Percentiles rank a stretch among this genome's conserved stretches.
Conservation (phyloP, 2,888 invertebrate genomes). For the Plebejus anna region DNA sequence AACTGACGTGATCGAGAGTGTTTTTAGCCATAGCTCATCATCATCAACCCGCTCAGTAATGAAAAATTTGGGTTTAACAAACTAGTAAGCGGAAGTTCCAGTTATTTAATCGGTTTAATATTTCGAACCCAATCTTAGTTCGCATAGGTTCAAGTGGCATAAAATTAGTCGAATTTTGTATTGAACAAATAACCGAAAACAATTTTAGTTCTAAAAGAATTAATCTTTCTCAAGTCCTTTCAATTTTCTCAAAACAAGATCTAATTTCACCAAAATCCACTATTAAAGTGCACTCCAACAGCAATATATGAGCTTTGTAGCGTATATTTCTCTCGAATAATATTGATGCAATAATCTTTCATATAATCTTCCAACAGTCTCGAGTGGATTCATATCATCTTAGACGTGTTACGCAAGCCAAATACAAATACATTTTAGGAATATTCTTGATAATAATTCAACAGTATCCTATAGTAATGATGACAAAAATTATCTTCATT, state of each 20-base stretch:
- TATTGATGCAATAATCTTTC: conserved; percentile 28
- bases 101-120: no score
- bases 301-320: conserved; percentile 1
- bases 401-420: conserved; percentile 14
- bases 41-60: no score
- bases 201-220: no score
- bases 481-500: background rate
- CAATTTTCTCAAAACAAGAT: background rate
- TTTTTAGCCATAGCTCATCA: no score
- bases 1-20: no score
- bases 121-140: no score
- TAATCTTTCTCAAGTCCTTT: background rate
- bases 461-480: background rate
- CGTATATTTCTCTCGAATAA: conserved; percentile 1
- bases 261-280: background rate
- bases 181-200: no score
- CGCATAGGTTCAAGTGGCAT: no score
- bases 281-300: background rate
- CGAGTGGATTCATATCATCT: conserved; percentile 25
- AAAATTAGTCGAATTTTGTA: no score
- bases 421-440: conserved; percentile 2
- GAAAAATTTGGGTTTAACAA: no score
- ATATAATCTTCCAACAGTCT: conserved; percentile 21
- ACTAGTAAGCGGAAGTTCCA: no score
- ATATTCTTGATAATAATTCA: background rate